Base-by-base conservation (phyloP, 1,140 invertebrate genomes). In the Diploscapter pachys region DNA sequence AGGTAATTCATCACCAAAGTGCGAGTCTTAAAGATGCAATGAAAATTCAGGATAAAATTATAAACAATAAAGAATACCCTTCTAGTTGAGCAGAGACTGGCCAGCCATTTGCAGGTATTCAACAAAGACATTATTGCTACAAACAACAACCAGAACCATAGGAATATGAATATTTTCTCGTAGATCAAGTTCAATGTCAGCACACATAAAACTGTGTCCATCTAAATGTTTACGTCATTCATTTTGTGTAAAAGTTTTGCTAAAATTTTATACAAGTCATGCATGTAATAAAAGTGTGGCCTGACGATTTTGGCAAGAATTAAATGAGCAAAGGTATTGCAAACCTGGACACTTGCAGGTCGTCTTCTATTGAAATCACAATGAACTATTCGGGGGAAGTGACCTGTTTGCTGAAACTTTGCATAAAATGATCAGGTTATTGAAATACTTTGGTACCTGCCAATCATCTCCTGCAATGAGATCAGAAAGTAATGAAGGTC, bases 131-230 rank as follows among this genome's bases (percentile, higher is more conserved):
- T 80, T 5, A 81, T 54, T 4, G 81, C 69, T 9, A 86, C 80
- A 77, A 86, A 87, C 11, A 85, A 76, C 71, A 86, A 83, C 86
- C 86, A 86, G 76, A 86, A 86, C 75, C 75, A 86, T 31, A 86
- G 72, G 74, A 86, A 87, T 13, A 87, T 78, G 67, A 87, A 82
- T 54, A 87, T 75, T 68, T 87, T 87, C 72, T 87, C 86, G 76
- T 87, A 87, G 79, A 86, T 87, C 53, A 87, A 83, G 73, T 87
- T 87, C 11, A 87, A 79, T 5, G 83, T 83, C 8, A 87, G 76
- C 5, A 87, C 86, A 68, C 86, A 87, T 59, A 86, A 82, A 9
- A 87, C 86, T n/a, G 86, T 87, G 79, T 87, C 82, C 70, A 71
- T 56, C 78, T 83, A 78, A 53, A 77, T 77, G 31, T 52, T 56